Conservation (phyloP, 1,140 invertebrate species). For the Lamellibrachia luymesi region DNA sequence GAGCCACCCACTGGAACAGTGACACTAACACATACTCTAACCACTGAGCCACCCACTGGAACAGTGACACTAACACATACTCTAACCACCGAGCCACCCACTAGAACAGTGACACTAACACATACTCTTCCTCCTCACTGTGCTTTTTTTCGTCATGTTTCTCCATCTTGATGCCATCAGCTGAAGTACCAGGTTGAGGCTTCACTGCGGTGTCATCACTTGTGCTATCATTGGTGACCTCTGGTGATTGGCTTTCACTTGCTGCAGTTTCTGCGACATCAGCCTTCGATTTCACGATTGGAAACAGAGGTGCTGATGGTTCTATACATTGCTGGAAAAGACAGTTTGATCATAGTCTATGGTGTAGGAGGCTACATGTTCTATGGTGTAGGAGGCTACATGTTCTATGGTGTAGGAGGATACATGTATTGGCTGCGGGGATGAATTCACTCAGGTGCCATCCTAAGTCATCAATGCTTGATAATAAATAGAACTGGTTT, state of each 20-base stretch:
- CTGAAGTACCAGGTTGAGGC: background rate
- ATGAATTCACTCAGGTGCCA: too few relatives aligned
- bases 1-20: too few relatives aligned
- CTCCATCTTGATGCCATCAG: background rate
- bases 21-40: too few relatives aligned
- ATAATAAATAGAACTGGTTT: too few relatives aligned
- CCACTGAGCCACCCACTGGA: too few relatives aligned
- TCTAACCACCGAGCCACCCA: too few relatives aligned
- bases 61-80: too few relatives aligned
- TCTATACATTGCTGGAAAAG: conserved; percentile 46
- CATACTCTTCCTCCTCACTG: background rate
- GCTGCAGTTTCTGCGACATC: background rate
- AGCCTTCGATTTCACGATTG: conserved; percentile 29
- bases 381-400: too few relatives aligned
- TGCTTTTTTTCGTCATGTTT: background rate
- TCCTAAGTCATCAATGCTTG: too few relatives aligned
- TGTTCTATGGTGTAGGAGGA: too few relatives aligned
- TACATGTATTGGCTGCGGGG: too few relatives aligned
- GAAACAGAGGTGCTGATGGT: conserved; percentile 43
- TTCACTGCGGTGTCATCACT: background rate
- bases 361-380: too few relatives aligned
- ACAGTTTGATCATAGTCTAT: background rate
- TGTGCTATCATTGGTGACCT: background rate
- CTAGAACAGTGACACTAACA: background rate
- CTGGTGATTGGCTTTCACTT: background rate